Percentiles rank a stretch among this genome's conserved stretches.
phyloP scores from a whole-genome alignment of 2,888 invertebrate species.

The Lamellibrachia columna region DNA sequence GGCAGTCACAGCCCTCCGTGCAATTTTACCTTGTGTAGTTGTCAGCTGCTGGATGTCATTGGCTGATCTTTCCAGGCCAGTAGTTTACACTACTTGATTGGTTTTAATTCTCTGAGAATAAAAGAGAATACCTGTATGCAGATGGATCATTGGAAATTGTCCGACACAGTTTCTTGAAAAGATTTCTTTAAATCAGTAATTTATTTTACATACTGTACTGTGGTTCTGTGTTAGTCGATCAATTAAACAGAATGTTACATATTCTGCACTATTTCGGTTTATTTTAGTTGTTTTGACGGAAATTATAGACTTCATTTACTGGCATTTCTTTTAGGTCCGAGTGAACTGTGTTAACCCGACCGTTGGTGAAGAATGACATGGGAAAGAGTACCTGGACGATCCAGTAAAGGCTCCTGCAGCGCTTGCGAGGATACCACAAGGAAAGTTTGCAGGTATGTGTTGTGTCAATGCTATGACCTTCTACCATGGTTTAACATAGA shows the following conservation, averaged over 20 bases:
- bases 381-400: slow-evolving; percentile 79
- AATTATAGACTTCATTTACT: background rate
- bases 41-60: too few species aligned
- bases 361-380: slow-evolving; percentile 92
- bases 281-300: background rate
- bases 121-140: too few species aligned
- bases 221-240: background rate
- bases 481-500: too few species aligned
- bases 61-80: too few species aligned
- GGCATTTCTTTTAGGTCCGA: slow-evolving; percentile 72
- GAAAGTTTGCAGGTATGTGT: background rate
- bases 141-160: too few species aligned
- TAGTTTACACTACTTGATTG: too few species aligned
- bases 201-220: background rate
- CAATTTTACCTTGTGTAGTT: too few species aligned
- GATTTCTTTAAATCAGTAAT: too few species aligned
- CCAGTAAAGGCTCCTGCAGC: slow-evolving; percentile 71
- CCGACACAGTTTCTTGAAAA: too few species aligned
- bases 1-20: too few species aligned
- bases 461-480: background rate
- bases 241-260: background rate
- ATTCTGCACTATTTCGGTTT: background rate
- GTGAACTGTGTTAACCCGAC: slow-evolving; percentile 95
- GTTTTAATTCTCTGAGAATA: too few species aligned
- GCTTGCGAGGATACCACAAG: background rate